A percentile compares a stretch with the other conserved stretches of the same genome.
Evolutionary conservation across 2,797 vertebrate species (phyloP).

Genomic region (Chaunax sp.): DNA sequence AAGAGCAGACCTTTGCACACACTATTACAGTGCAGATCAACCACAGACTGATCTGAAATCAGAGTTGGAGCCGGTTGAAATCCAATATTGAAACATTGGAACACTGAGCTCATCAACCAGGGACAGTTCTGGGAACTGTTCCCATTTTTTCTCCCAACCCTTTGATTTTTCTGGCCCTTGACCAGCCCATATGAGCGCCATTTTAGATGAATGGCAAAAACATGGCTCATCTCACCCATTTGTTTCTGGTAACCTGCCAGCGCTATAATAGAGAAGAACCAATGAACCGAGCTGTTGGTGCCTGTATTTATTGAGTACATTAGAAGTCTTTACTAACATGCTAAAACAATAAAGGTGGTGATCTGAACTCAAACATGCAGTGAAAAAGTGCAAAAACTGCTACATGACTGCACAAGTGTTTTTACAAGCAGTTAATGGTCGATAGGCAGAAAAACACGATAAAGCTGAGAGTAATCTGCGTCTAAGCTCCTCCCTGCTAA

Average conservation of each 20-base stretch:
- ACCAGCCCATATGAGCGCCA: slow-evolving; percentile 57
- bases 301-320: slow-evolving; percentile 36
- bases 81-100: slow-evolving; percentile 64
- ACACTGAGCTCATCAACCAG: slow-evolving; percentile 63
- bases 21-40: slow-evolving; percentile 34
- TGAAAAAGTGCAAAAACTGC: not conserved
- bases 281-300: slow-evolving; percentile 34
- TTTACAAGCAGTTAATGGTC: slow-evolving; percentile 20
- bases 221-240: slow-evolving; percentile 48
- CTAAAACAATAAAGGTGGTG: slow-evolving; percentile 15
- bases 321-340: slow-evolving; percentile 38
- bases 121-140: slow-evolving; percentile 72
- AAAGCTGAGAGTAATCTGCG: slow-evolving; percentile 7
- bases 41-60: slow-evolving; percentile 67
- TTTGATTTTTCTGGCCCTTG: slow-evolving; percentile 65
- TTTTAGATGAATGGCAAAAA: slow-evolving; percentile 65
- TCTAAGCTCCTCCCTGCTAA: not conserved
- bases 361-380: slow-evolving; percentile 14
- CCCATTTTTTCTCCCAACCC: slow-evolving; percentile 54
- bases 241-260: slow-evolving; percentile 67
- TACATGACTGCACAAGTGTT: slow-evolving; percentile 3
- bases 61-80: slow-evolving; percentile 60
- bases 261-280: slow-evolving; percentile 38
- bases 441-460: not conserved
- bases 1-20: slow-evolving; percentile 60